phyloP scores from a whole-genome alignment of 2,797 vertebrate genomes.

The Acipenser oxyrinchus region DNA sequence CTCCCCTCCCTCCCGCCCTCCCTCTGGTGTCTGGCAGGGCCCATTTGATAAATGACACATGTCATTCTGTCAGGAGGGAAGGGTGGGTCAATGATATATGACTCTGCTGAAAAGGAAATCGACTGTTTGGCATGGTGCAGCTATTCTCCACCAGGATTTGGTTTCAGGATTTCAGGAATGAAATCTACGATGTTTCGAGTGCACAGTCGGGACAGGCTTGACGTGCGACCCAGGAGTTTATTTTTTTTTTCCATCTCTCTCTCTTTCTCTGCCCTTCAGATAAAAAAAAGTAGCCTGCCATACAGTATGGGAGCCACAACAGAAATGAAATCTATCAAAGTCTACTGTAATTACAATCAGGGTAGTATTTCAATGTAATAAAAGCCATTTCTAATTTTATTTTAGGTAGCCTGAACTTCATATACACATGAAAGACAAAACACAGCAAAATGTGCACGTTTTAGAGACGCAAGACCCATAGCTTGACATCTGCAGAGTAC shows the following conservation, averaged over 20 bases:
- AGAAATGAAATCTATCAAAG: slow-evolving; percentile 60
- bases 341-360: slow-evolving; percentile 68
- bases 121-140: slow-evolving; percentile 86
- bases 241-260: slow-evolving; percentile 18
- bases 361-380: slow-evolving; percentile 65
- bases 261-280: slow-evolving; percentile 34
- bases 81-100: slow-evolving; percentile 97
- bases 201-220: slow-evolving; percentile 46
- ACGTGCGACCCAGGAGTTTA: slow-evolving; percentile 31
- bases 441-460: slow-evolving; percentile 69
- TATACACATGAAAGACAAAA: slow-evolving; percentile 47
- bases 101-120: slow-evolving; percentile 94
- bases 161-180: slow-evolving; percentile 87
- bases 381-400: slow-evolving; percentile 27
- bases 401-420: slow-evolving; percentile 25
- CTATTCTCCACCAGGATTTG: slow-evolving; percentile 88
- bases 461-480: slow-evolving; percentile 60
- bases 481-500: slow-evolving; percentile 98
- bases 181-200: slow-evolving; percentile 60
- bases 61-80: slow-evolving; percentile 94
- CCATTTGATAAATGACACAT: slow-evolving; percentile 97
- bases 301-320: slow-evolving; percentile 21
- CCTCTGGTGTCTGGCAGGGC: slow-evolving; percentile 68
- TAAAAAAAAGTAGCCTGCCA: slow-evolving; percentile 22
- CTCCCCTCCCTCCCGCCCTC: slow-evolving; percentile 29